A percentile compares a stretch with the other conserved stretches of the same genome.
phyloP scores from a whole-genome alignment of 2,888 invertebrate species.

The Trachelus stipa region DNA sequence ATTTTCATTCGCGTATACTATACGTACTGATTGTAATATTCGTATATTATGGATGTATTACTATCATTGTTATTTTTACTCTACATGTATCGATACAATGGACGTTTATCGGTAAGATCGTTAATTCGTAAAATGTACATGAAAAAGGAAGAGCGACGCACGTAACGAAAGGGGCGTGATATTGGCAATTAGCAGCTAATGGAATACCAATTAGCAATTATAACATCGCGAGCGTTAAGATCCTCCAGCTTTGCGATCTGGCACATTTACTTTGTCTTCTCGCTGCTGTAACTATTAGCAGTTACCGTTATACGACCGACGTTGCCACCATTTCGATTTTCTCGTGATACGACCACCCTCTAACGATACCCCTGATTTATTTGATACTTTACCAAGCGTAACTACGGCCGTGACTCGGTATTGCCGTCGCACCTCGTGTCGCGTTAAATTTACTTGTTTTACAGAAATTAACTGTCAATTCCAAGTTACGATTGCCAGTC shows the following conservation, averaged over 20 bases:
- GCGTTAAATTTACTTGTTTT: neutral
- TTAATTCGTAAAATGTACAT: neutral
- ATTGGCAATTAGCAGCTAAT: slow-evolving; percentile 3
- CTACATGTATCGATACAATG: neutral
- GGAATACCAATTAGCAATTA: neutral
- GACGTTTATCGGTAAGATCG: neutral
- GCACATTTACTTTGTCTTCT: neutral
- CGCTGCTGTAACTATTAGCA: slow-evolving; percentile 1
- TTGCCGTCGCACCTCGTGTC: neutral
- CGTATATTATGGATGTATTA: neutral
- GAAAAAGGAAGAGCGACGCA: neutral
- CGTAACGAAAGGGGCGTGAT: neutral
- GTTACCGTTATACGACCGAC: neutral
- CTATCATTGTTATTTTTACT: neutral
- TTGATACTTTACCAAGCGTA: slow-evolving; percentile 31
- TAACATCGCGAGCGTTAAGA: neutral
- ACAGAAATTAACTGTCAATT: neutral
- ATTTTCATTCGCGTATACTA: neutral
- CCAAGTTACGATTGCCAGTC: neutral
- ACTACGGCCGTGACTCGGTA: neutral
- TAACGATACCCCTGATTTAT: slow-evolving; percentile 31
- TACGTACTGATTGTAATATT: neutral
- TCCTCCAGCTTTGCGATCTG: neutral
- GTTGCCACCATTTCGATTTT: slow-evolving; percentile 5
- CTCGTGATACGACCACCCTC: slow-evolving; percentile 4